Base-by-base conservation (phyloP, 2,888 invertebrate genomes). In the Andricus curvator region DNA sequence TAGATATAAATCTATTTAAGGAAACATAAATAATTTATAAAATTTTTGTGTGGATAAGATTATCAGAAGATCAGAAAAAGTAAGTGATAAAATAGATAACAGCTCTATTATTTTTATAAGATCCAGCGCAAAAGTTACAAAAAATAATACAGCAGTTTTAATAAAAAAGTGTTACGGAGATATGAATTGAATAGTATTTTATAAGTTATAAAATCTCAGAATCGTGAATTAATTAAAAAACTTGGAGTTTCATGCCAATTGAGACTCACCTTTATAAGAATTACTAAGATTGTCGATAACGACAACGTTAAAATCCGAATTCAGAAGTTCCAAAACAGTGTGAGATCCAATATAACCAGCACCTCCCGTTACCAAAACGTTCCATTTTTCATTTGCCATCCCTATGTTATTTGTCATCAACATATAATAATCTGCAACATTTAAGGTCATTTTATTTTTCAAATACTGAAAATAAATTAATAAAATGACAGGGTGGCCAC, bases 341-440 rank as follows among this genome's bases (percentile, higher is more conserved):
- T 99, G 99, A 82, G 97, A 97, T 81, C 99, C 99, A 81, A 99
- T 97, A 93, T 97, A 99, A 78, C 99, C 99, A 76, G 98, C 98
- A 85, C 98, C 99, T 80, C 99, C 99, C 77, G 99, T 98, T 85
- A 99, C 97, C 91, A 99, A 93, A 85, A 97, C 95, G 87, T 90
- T 91, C 89, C 89, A 89, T 74, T 86, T 84, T 84, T 89, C 84
- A 83, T 81, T 88, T 81, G 88, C 87, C 92, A 92, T 92, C 62
- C 66, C 37, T 51, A 68, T 25, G 4, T 51, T 62, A 44, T 29
- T 77, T 17, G 48, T 76, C 37, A 37, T 77, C 8, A 80, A 9
- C 33, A 25, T 65, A 48, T 20, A 68, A 51, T 70, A 33, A 60
- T 67, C 65, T 66, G 15, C 25, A 11, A 44, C 22, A 65, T 41